Evolutionary conservation across 2,888 invertebrate genomes (phyloP).

Genomic region (Craniophora ligustri): DNA sequence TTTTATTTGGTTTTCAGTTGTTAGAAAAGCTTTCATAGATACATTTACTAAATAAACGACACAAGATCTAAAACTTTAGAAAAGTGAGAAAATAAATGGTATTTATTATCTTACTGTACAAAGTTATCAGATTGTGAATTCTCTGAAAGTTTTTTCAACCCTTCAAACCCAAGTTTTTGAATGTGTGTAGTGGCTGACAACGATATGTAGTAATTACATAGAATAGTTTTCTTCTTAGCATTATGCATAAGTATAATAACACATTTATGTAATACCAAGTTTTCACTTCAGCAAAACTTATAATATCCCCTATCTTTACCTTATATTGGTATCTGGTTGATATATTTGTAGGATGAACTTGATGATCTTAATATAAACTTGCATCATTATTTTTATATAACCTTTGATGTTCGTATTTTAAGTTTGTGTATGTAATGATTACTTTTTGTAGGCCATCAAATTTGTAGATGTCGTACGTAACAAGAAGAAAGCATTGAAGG

Average conservation of each 20-base stretch:
- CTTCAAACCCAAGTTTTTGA: not conserved
- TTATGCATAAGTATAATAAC: conserved; percentile 20
- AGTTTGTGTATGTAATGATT: conserved; percentile 55
- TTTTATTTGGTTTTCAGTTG: not conserved
- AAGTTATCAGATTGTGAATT: too few relatives aligned
- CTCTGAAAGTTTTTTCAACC: conserved; percentile 9
- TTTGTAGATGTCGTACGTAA: conserved; percentile 61
- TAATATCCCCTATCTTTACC: conserved; percentile 53
- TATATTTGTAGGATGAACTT: conserved; percentile 41
- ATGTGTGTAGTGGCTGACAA: not conserved
- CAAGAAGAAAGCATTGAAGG: conserved; percentile 72
- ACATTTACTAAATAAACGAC: conserved; percentile 5
- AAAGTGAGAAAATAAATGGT: too few relatives aligned
- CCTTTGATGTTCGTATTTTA: conserved; percentile 72
- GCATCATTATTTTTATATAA: conserved; percentile 60
- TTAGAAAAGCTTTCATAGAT: conserved; percentile 7
- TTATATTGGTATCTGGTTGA: conserved; percentile 27
- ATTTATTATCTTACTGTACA: too few relatives aligned
- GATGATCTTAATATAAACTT: conserved; percentile 42
- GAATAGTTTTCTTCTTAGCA: conserved; percentile 8
- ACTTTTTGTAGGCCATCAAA: conserved; percentile 69
- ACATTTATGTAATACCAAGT: conserved; percentile 1
- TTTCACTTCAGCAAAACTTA: conserved; percentile 28
- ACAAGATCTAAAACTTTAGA: not conserved
- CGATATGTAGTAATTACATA: not conserved